Conservation (phyloP, 1,140 invertebrate genomes). For the Centruroides sculpturatus region DNA sequence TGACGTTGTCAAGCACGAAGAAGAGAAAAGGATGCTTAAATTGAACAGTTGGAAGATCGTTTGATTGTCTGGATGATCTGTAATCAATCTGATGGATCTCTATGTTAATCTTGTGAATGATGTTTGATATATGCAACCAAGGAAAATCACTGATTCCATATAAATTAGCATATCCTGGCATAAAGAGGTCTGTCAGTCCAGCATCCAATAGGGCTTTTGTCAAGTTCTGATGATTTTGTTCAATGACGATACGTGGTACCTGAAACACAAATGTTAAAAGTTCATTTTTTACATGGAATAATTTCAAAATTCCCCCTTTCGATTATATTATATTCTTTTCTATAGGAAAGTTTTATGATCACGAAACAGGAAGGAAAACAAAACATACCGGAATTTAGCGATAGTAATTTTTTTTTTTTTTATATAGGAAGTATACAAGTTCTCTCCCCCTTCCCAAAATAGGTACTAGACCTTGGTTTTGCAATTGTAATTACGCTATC, state of each 20-base stretch:
- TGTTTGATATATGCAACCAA: conserved; percentile 20
- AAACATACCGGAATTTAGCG: no score
- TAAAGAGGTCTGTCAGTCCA: conserved; percentile 20
- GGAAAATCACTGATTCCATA: conserved; percentile 18
- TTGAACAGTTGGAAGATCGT: not conserved
- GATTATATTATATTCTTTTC: no score
- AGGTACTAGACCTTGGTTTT: no score
- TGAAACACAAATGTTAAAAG: conserved; percentile 8
- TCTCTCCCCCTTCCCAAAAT: no score
- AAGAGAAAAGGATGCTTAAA: conserved; percentile 17
- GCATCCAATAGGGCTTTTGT: conserved; percentile 16
- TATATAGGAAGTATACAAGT: no score
- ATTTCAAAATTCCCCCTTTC: no score
- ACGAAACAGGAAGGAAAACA: no score
- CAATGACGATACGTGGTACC: conserved; percentile 19
- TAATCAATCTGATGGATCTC: conserved; percentile 13
- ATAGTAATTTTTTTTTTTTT: no score
- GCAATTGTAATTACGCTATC: no score
- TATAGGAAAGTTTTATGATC: no score
- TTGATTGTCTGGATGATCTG: not conserved
- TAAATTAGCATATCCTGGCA: conserved; percentile 19
- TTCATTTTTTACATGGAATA: no score
- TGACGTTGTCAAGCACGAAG: conserved; percentile 22
- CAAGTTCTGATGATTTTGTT: conserved; percentile 16
- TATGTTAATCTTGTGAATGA: conserved; percentile 21